Evolutionary conservation across 2,888 invertebrate species (phyloP).

Genomic region (Syrista parreyssii): DNA sequence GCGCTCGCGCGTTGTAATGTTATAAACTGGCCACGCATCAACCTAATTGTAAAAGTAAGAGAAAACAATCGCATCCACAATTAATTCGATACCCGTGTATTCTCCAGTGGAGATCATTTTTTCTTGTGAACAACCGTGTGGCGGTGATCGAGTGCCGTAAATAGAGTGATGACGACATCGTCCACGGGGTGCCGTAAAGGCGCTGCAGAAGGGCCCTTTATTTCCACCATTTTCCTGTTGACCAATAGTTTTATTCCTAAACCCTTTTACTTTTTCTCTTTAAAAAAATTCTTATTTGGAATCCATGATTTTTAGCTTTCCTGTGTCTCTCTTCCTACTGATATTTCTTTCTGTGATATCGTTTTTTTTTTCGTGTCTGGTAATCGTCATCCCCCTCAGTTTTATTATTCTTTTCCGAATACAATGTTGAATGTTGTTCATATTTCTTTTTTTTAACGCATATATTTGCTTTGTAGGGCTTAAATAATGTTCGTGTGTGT

Average conservation of each 20-base stretch:
- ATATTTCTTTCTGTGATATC: background rate
- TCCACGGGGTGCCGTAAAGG: background rate
- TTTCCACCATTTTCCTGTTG: conserved; percentile 7
- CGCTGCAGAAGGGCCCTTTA: background rate
- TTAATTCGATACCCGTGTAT: background rate
- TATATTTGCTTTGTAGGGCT: background rate
- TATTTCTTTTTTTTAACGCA: background rate
- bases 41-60: background rate
- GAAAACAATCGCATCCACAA: background rate
- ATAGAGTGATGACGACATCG: conserved; percentile 60
- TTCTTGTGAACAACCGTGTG: background rate
- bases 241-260: conserved; percentile 5
- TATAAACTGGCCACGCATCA: background rate
- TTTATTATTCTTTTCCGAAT: background rate
- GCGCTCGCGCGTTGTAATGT: background rate
- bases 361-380: background rate
- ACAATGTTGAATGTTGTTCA: background rate
- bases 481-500: background rate
- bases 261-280: background rate
- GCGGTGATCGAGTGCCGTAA: conserved; percentile 30
- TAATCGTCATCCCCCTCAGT: background rate
- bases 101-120: background rate
- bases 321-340: background rate
- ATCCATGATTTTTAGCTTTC: background rate
- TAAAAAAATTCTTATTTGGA: background rate